Evolutionary conservation across 2,888 invertebrate species (phyloP).

Genomic region (Lamproptera curius): DNA sequence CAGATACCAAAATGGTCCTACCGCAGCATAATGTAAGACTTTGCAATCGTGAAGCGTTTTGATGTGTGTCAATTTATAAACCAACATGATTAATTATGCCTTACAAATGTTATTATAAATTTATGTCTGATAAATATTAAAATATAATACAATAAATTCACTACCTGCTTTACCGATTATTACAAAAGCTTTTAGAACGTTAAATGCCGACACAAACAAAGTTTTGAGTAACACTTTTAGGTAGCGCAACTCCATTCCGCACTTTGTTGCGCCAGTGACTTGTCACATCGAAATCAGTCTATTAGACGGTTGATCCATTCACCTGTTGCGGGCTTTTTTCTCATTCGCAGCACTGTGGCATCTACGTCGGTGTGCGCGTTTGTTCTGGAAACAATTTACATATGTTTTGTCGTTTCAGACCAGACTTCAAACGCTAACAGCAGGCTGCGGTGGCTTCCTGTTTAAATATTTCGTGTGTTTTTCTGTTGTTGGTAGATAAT

Average conservation of each 20-base stretch:
- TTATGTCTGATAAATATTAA: no score
- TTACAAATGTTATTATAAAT: no score
- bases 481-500: no score
- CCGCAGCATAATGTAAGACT: no score
- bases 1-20: no score
- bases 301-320: constrained; percentile 42
- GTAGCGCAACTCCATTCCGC: constrained; percentile 16
- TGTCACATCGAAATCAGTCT: constrained; percentile 54
- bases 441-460: constrained; percentile 7
- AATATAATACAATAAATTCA: no score
- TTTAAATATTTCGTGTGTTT: no score
- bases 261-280: constrained; percentile 31
- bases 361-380: constrained; percentile 23
- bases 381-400: constrained; percentile 20
- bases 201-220: no score
- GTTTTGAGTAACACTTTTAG: no score
- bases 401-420: constrained; percentile 11
- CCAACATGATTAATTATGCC: neutral
- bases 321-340: constrained; percentile 41
- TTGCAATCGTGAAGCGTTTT: no score
- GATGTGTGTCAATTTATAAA: neutral
- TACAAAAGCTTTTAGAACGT: neutral
- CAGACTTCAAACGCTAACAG: neutral
- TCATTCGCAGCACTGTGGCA: constrained; percentile 16
- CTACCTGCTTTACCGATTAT: neutral